Evolutionary conservation across 2,888 invertebrate genomes (phyloP), one percentile per base, ranked within the genome.

Genomic region (Chromoteleia sp.): DNA sequence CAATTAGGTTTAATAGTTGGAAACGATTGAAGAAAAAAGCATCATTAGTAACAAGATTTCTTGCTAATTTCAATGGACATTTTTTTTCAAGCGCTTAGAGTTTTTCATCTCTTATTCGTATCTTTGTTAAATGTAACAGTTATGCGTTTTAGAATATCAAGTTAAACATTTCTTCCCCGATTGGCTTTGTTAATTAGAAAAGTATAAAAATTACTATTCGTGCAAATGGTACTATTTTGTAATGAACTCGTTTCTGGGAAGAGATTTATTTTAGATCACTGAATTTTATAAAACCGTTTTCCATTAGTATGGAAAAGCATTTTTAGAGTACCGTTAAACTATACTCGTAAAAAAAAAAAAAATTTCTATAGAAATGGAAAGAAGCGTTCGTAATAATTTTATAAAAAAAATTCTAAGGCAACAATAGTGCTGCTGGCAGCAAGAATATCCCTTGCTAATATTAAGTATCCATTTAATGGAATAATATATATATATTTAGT

Each of bases 1-100:
- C 67, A 81, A 76, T 81, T 81, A 81, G 71, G 59, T 75, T 71
- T 81, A 75, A 75, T 81, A 71, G 80, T 65, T 75, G 65, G 33
- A 71, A 76, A 71, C 54, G 59, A 76, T 71, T 21, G 71, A 12
- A 71, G 33, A 70, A 76, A 81, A 81, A 81, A 81, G 58, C 76
- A 67, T 81, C 81, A 81, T 81, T 81, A 81, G 81, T 14, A 0
- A 29, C 65, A 39, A 39, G 70, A 73, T 81, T 81, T 73, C 81
- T 81, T 81, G 59, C 54, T 70, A 58, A 80, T 81, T 67, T 65
- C 45, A 76, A 67, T 65, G 54, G 17, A 25, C 45, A 75, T 58
- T 75, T 71, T 50, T n/a, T 68, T 80, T 29, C 25, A 15, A 12
- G 7, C 41, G 7, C 19, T 14, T 45, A 8, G 12, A 4, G 7